These are phyloP conservation scores for Leptobrachium leishanense DNA, from an alignment of 2,113 vertebrate genomes.

Conservation along the genomic window DNA sequence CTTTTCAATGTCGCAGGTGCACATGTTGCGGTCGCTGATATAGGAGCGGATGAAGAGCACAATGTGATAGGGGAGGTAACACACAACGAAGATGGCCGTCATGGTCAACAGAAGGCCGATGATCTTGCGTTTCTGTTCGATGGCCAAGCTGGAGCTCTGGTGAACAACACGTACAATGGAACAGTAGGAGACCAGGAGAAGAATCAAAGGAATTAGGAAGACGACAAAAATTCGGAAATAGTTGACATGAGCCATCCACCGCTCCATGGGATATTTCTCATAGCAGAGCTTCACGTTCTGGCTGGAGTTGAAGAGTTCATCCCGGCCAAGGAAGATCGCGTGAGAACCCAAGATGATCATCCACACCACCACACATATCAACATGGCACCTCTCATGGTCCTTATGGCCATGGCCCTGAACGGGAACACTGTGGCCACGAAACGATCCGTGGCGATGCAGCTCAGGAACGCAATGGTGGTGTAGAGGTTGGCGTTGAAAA, in stretches of 20 bases:
- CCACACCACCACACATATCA: conserved; percentile 16
- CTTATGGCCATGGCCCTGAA: conserved; percentile 27
- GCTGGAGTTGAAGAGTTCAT: conserved; percentile 22
- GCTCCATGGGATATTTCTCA: conserved; percentile 43
- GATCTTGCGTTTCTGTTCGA: conserved; percentile 43
- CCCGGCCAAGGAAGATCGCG: not conserved
- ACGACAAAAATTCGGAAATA: conserved; percentile 48
- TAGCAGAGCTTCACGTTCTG: conserved; percentile 49
- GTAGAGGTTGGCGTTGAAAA: conserved; percentile 53
- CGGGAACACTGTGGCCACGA: conserved; percentile 44
- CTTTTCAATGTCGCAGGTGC: conserved; percentile 20
- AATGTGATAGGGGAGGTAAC: conserved; percentile 49
- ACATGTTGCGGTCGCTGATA: not conserved
- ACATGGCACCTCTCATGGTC: conserved; percentile 23
- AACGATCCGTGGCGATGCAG: conserved; percentile 50
- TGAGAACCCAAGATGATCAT: conserved; percentile 39
- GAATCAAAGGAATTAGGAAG: conserved; percentile 39
- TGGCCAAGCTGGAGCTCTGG: conserved; percentile 26
- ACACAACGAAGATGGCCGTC: conserved; percentile 47
- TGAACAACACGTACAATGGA: conserved; percentile 30
- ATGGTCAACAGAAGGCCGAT: conserved; percentile 36
- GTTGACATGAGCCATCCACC: conserved; percentile 43
- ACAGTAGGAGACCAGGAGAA: conserved; percentile 45
- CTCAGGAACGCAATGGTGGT: conserved; percentile 48
- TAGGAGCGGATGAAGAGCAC: conserved; percentile 46